A percentile compares a stretch with the other conserved stretches of the same genome.
These are phyloP conservation scores for Pungitius pungitius DNA, from an alignment of 2,113 vertebrate genomes.

Conservation along the genomic window DNA sequence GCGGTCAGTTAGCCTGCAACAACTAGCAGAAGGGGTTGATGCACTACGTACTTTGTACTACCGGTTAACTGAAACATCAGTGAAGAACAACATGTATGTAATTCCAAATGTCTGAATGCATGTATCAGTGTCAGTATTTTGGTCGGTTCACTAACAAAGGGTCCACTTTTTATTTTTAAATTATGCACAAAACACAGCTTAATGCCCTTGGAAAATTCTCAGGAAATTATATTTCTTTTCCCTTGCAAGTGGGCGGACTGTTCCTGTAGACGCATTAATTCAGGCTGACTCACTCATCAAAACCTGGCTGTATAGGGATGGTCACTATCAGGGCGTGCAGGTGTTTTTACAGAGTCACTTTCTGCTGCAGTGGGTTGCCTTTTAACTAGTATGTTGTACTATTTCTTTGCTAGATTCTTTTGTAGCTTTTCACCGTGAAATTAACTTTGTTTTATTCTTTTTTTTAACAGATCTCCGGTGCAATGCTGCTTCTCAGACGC, in stretches of 20 bases:
- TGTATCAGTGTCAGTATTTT: background rate
- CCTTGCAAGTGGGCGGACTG: background rate
- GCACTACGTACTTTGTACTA: background rate
- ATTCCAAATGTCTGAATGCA: background rate
- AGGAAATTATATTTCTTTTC: background rate
- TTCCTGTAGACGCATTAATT: too few species aligned
- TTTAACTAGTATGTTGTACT: background rate
- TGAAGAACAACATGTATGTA: background rate
- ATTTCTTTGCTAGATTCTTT: background rate
- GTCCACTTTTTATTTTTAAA: background rate
- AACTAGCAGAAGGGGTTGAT: background rate
- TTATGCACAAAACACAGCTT: background rate
- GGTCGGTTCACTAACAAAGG: background rate
- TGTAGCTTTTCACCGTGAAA: background rate
- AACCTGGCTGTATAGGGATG: background rate
- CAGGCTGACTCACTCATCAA: background rate
- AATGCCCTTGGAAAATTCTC: background rate
- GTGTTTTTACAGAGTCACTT: background rate
- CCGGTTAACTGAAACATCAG: background rate
- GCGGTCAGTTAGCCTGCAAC: background rate
- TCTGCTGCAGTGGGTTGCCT: background rate
- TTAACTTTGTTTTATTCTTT: background rate
- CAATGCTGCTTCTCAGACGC: constrained; percentile 77
- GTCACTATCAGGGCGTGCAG: background rate
- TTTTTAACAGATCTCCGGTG: constrained; percentile 52